Conservation (phyloP, 1,140 invertebrate species). For the Diorhabda sublineata region DNA sequence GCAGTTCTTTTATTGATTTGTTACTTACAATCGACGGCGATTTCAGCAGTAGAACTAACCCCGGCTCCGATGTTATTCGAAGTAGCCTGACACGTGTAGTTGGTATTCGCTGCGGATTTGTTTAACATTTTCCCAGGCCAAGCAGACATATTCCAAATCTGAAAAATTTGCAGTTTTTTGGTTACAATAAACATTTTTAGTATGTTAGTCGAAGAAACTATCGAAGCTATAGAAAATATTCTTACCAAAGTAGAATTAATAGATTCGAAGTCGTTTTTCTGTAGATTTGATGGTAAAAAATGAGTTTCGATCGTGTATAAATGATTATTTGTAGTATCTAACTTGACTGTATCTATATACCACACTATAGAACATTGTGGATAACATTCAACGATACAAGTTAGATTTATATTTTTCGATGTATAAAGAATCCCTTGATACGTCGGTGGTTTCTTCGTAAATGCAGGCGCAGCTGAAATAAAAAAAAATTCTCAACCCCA, state of each 20-base stretch:
- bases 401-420: slow-evolving; percentile 69
- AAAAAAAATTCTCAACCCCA: slow-evolving; percentile 3
- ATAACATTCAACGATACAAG: slow-evolving; percentile 84
- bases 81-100: slow-evolving; percentile 79
- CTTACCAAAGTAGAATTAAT: slow-evolving; percentile 74
- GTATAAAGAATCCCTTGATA: slow-evolving; percentile 70
- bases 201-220: background rate
- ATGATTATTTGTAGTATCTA: slow-evolving; percentile 57
- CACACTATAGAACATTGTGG: slow-evolving; percentile 80
- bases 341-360: slow-evolving; percentile 67
- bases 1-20: background rate
- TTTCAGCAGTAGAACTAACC: slow-evolving; percentile 74
- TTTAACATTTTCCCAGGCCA: slow-evolving; percentile 76
- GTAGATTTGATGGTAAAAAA: slow-evolving; percentile 62
- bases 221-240: slow-evolving; percentile 13
- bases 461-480: slow-evolving; percentile 72
- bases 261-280: slow-evolving; percentile 82
- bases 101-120: slow-evolving; percentile 69
- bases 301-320: slow-evolving; percentile 66
- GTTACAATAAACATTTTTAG: slow-evolving; percentile 1
- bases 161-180: slow-evolving; percentile 18
- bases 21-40: slow-evolving; percentile 83
- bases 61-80: slow-evolving; percentile 67
- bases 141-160: slow-evolving; percentile 71
- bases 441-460: slow-evolving; percentile 79